phyloP scores from a whole-genome alignment of 1,140 invertebrate species.

The Microplitis mediator region DNA sequence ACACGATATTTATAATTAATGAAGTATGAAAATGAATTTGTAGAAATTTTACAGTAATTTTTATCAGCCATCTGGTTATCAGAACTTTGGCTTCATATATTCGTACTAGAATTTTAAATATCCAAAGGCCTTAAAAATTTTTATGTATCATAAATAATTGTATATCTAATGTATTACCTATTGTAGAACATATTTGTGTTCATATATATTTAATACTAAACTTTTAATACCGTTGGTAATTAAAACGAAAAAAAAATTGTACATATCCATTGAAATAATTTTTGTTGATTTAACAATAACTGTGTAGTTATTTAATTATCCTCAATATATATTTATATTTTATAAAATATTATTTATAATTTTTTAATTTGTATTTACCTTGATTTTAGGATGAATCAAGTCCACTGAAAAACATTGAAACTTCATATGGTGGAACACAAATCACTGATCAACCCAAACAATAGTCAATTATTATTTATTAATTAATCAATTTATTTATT shows the following conservation, averaged over 20 bases:
- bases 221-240: too few species aligned
- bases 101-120: background rate
- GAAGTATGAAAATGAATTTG: background rate
- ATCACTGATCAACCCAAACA: background rate
- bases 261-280: too few species aligned
- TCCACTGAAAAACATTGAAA: background rate
- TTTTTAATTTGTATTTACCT: background rate
- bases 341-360: background rate
- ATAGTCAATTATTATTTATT: background rate
- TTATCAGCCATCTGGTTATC: background rate
- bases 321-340: too few species aligned
- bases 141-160: background rate
- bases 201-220: too few species aligned
- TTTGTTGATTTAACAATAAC: too few species aligned
- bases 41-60: background rate
- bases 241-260: too few species aligned
- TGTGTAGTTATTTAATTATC: too few species aligned
- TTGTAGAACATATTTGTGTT: too few species aligned
- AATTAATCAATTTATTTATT: too few species aligned
- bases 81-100: too few species aligned
- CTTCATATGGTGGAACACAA: conserved; percentile 5
- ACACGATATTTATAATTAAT: too few species aligned
- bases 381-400: conserved; percentile 19
- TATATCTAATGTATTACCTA: background rate
- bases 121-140: background rate